phyloP scores from a whole-genome alignment of 2,797 vertebrate genomes.

The Dermochelys coriacea region DNA sequence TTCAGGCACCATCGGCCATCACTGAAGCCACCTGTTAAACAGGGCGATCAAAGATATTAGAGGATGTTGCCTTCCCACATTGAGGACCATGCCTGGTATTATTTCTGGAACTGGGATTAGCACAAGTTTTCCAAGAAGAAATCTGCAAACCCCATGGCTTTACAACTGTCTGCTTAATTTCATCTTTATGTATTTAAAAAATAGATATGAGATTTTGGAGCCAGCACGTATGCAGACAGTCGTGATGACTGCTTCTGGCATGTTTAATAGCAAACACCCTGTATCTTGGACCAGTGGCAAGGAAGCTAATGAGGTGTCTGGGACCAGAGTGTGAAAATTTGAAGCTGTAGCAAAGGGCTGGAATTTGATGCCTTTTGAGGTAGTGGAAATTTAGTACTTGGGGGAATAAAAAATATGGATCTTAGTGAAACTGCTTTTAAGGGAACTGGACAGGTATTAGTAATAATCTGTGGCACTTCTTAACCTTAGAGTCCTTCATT shows the following conservation, averaged over 20 bases:
- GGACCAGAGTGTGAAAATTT: conserved; percentile 56
- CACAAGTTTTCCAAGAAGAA: conserved; percentile 58
- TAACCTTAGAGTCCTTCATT: neutral
- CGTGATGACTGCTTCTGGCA: conserved; percentile 6
- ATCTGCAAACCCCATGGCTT: conserved; percentile 28
- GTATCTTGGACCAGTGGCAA: conserved; percentile 51
- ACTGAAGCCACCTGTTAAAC: conserved; percentile 41
- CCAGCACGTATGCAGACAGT: conserved; percentile 16
- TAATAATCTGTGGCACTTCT: neutral
- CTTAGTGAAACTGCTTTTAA: conserved; percentile 20
- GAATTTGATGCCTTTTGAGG: conserved; percentile 67
- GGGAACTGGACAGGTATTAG: conserved; percentile 23
- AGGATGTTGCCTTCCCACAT: conserved; percentile 48
- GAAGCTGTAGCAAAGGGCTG: conserved; percentile 49
- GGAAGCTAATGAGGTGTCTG: conserved; percentile 64
- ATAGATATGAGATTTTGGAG: conserved; percentile 26
- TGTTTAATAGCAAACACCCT: conserved; percentile 30
- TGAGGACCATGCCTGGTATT: conserved; percentile 44
- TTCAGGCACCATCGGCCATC: neutral
- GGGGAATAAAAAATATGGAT: conserved; percentile 20
- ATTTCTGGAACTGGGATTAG: conserved; percentile 58
- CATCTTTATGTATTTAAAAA: neutral
- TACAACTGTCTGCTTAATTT: conserved; percentile 55
- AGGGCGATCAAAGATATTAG: conserved; percentile 46
- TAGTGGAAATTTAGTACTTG: conserved; percentile 74